Evolutionary conservation across 2,888 invertebrate genomes (phyloP).

Genomic region (Cactoblastis cactorum): DNA sequence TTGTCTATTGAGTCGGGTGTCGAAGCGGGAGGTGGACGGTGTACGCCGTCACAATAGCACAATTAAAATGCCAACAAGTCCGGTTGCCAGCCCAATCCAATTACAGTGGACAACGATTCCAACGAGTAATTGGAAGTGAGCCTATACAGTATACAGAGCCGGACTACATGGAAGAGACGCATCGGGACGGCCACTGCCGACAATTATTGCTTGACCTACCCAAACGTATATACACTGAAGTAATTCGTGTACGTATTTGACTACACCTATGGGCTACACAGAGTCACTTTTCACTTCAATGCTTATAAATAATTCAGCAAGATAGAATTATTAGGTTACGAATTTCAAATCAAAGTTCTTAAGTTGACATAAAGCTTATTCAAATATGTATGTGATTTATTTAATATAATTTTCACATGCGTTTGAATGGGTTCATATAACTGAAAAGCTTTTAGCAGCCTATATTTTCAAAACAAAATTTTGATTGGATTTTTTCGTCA

Average conservation of each 20-base stretch:
- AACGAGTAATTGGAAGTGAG: slow-evolving; percentile 75
- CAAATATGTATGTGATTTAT: not conserved
- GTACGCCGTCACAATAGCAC: slow-evolving; percentile 77
- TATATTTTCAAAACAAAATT: not conserved
- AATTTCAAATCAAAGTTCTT: not conserved
- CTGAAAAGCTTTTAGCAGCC: not conserved
- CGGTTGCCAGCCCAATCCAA: slow-evolving; percentile 76
- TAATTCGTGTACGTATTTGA: not conserved
- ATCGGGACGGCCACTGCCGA: slow-evolving; percentile 38
- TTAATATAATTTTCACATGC: not conserved
- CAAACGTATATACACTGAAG: slow-evolving; percentile 9
- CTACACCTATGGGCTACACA: too few relatives aligned
- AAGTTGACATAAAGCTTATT: not conserved
- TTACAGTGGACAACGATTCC: slow-evolving; percentile 77
- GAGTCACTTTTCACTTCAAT: too few relatives aligned
- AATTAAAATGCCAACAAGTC: slow-evolving; percentile 80
- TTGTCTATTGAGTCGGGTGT: slow-evolving; percentile 60
- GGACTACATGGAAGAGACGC: slow-evolving; percentile 55
- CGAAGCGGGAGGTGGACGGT: slow-evolving; percentile 53
- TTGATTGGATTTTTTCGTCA: not conserved
- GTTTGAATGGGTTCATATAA: not conserved
- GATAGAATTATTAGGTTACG: too few relatives aligned
- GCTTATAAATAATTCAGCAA: too few relatives aligned
- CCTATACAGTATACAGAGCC: slow-evolving; percentile 61
- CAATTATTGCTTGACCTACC: slow-evolving; percentile 37